Base-by-base conservation (phyloP, 2,797 vertebrate species). In the Hylomyscus alleni region DNA sequence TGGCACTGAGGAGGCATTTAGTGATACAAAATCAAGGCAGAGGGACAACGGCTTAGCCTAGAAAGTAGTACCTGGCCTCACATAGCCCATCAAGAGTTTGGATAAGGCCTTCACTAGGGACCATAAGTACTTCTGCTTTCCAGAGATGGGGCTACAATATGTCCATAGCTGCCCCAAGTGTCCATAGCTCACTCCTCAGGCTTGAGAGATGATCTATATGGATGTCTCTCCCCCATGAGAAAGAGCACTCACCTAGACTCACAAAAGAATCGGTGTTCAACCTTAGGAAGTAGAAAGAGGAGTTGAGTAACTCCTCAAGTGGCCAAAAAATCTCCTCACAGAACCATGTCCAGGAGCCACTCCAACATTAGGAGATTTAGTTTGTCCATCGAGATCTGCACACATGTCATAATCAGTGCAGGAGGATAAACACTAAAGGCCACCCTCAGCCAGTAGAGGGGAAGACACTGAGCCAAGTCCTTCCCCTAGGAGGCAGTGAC, bases 361-460 rank as follows among this genome's bases (percentile, higher is more conserved):
- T 85, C 86, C 85, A 13, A 0, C 0, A 0, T 3, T 9, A 88
- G 52, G 0, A 3, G 31, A 62, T 12, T 29, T 34, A 0, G 31
- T 81, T 40, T 31, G 6, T 24, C n/a, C n/a, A 15, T 56, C 88
- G 26, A 34, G 76, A 72, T 52, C 58, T 75, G 73, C 0, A 9
- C 24, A 17, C 29, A 3, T 47, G 10, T n/a, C 54, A 37, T 92
- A 69, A 85, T 40, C 24, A 60, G 17, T 40, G 3, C 44, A 90
- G 8, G 11, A 56, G 54, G 80, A 80, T 29, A 29, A 34, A 72
- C 37, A 62, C 52, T 24, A 65, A 7, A 37, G 22, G 37, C 40
- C 88, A 65, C 75, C 26, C 82, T 44, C 93, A 78, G 54, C 24
- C 40, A 81, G 60, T 31, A 29, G 9, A 37, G 44, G 67, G 14